Evolutionary conservation across 2,113 vertebrate species (phyloP).

Genomic region (Calcarius ornatus): DNA sequence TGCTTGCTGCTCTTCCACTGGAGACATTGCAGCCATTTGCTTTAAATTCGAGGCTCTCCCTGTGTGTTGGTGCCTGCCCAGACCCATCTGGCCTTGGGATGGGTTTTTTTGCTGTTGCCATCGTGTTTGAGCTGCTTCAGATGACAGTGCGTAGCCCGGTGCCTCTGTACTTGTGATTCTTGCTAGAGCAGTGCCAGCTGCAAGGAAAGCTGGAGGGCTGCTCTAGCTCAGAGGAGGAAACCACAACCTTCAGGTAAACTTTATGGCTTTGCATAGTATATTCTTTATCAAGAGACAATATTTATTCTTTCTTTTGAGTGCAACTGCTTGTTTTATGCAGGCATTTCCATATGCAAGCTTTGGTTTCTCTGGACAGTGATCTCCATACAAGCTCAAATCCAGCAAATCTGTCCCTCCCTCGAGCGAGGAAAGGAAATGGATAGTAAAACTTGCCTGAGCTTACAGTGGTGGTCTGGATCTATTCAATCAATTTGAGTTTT

Average conservation of each 20-base stretch:
- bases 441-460: background rate
- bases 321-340: background rate
- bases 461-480: background rate
- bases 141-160: fast-evolving
- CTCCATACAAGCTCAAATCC: background rate
- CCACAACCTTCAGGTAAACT: background rate
- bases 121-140: background rate
- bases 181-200: background rate
- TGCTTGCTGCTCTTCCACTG: fast-evolving
- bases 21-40: fast-evolving
- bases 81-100: fast-evolving
- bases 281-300: background rate
- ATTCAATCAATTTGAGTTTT: background rate
- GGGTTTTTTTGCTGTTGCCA: background rate
- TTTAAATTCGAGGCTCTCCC: background rate
- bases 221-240: background rate
- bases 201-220: background rate
- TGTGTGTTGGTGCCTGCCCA: background rate
- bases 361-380: background rate
- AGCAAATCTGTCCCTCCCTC: background rate
- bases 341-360: fast-evolving
- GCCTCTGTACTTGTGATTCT: background rate
- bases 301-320: background rate
- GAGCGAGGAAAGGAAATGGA: background rate
- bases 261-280: fast-evolving